phyloP scores from a whole-genome alignment of 2,113 vertebrate genomes.

The Sprattus sprattus region DNA sequence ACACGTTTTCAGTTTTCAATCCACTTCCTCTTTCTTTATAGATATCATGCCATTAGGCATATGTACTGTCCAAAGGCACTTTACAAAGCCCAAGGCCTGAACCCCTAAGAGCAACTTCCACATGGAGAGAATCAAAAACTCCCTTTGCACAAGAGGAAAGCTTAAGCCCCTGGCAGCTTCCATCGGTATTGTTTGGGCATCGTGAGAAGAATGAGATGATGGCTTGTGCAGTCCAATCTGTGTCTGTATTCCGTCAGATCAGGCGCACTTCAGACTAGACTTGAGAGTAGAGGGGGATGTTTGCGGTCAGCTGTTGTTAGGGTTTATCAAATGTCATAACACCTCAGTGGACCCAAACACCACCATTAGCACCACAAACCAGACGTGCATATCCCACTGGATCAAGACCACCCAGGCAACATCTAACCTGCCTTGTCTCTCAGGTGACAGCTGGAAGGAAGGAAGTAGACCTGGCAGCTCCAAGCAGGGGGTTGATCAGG shows the following conservation, averaged over 20 bases:
- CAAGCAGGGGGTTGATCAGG: slow-evolving; percentile 66
- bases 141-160: too few species aligned
- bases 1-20: neutral
- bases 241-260: neutral
- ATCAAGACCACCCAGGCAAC: slow-evolving; percentile 66
- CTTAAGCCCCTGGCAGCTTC: neutral
- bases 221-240: neutral
- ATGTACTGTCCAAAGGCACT: too few species aligned
- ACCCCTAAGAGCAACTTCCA: too few species aligned
- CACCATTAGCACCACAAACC: slow-evolving; percentile 55
- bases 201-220: neutral
- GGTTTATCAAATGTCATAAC: neutral
- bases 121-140: too few species aligned
- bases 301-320: neutral
- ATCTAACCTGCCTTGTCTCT: slow-evolving; percentile 48
- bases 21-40: neutral
- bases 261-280: neutral
- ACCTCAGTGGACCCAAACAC: neutral
- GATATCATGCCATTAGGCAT: too few species aligned
- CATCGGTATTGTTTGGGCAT: neutral
- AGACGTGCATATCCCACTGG: slow-evolving; percentile 54
- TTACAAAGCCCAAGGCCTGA: too few species aligned
- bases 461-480: slow-evolving; percentile 59
- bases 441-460: slow-evolving; percentile 66
- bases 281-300: neutral